phyloP scores from a whole-genome alignment of 2,888 invertebrate genomes.

The Lithophane ornitopus region DNA sequence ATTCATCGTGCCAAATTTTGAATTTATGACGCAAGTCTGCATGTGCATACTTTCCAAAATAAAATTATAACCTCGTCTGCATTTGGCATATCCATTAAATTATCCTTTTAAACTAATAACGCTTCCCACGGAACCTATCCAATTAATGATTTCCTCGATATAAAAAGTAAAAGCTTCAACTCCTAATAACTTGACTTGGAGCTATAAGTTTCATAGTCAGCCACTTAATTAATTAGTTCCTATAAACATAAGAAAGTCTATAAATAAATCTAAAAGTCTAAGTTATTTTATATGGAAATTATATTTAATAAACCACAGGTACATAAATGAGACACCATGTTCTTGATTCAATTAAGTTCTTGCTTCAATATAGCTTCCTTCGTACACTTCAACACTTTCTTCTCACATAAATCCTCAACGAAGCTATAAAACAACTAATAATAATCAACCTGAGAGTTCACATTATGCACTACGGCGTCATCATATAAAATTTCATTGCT shows the following conservation, averaged over 20 bases:
- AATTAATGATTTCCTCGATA: conserved; percentile 54
- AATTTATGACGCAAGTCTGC: neutral
- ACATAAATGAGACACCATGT: neutral
- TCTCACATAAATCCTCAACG: conserved; percentile 40
- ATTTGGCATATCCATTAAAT: conserved; percentile 16
- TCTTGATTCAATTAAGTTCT: conserved; percentile 28
- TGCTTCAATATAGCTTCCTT: conserved; percentile 24
- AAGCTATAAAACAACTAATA: conserved; percentile 32
- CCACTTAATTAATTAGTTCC: conserved; percentile 51
- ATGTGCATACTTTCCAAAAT: neutral
- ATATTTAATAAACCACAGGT: conserved; percentile 20
- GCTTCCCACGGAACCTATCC: conserved; percentile 27
- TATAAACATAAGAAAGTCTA: conserved; percentile 40
- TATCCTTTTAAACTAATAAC: conserved; percentile 1
- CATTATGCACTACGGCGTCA: conserved; percentile 16
- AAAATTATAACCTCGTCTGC: neutral
- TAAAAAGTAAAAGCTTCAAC: conserved; percentile 58
- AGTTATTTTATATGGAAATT: conserved; percentile 31
- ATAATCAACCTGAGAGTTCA: conserved; percentile 25
- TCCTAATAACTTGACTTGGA: conserved; percentile 32
- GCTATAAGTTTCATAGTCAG: conserved; percentile 39
- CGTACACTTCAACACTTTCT: conserved; percentile 40
- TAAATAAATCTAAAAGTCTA: conserved; percentile 32
- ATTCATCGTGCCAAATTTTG: neutral
- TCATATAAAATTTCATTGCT: conserved; percentile 30